phyloP scores from a whole-genome alignment of 2,888 invertebrate species.

The Troilus luridus region DNA sequence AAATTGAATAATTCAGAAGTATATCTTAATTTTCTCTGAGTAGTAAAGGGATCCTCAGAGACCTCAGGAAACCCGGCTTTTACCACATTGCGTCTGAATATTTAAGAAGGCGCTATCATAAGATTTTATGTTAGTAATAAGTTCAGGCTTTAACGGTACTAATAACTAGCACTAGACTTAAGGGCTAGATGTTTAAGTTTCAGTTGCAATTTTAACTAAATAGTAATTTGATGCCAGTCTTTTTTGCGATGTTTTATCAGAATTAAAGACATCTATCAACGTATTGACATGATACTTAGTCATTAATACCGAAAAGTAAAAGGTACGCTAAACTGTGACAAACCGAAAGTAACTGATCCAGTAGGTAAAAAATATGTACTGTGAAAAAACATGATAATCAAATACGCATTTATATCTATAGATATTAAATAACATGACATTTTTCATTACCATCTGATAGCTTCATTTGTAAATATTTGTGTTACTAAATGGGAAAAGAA shows the following conservation, averaged over 20 bases:
- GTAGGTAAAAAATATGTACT: too few relatives aligned
- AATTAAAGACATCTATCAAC: too few relatives aligned
- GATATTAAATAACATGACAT: too few relatives aligned
- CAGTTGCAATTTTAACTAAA: not conserved
- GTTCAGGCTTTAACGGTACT: not conserved
- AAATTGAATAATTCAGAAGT: slow-evolving; percentile 5
- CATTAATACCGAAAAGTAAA: too few relatives aligned
- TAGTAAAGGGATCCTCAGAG: not conserved
- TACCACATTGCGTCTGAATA: not conserved
- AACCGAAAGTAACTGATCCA: too few relatives aligned
- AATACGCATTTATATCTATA: too few relatives aligned
- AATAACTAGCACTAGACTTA: not conserved
- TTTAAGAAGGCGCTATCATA: not conserved
- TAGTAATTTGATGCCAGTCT: not conserved
- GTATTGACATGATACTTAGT: too few relatives aligned
- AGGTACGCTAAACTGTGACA: too few relatives aligned
- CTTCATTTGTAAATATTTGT: too few relatives aligned
- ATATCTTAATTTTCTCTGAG: slow-evolving; percentile 13
- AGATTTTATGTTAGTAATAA: not conserved
- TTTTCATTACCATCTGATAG: too few relatives aligned
- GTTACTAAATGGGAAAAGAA: too few relatives aligned
- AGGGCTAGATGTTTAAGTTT: not conserved
- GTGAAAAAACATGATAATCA: too few relatives aligned
- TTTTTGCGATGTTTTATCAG: not conserved
- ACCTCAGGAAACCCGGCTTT: slow-evolving; percentile 4